These are phyloP conservation scores for Pissodes strobi DNA, from an alignment of 1,140 invertebrate genomes.

Conservation along the genomic window DNA sequence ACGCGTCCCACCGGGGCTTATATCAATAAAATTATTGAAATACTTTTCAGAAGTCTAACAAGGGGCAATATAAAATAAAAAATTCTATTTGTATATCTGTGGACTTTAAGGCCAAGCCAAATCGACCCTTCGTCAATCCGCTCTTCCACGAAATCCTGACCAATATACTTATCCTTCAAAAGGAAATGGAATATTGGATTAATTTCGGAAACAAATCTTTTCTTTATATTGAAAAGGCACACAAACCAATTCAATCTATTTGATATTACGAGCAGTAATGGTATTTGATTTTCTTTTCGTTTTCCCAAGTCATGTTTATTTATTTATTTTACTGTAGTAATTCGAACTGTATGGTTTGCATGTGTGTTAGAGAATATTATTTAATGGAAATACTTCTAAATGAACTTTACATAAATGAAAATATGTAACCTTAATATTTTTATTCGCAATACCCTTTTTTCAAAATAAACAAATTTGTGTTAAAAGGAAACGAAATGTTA, in stretches of 20 bases:
- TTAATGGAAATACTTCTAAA: too few species aligned
- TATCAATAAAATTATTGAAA: slow-evolving; percentile 44
- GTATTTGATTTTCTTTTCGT: slow-evolving; percentile 25
- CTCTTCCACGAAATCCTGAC: slow-evolving; percentile 33
- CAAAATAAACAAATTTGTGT: too few species aligned
- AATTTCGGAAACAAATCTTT: slow-evolving; percentile 35
- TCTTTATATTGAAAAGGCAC: slow-evolving; percentile 29
- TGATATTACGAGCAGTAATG: slow-evolving; percentile 10
- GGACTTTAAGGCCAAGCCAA: slow-evolving; percentile 28
- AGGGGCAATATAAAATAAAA: slow-evolving; percentile 37
- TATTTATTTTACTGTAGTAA: too few species aligned
- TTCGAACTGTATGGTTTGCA: too few species aligned
- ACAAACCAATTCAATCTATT: slow-evolving; percentile 28
- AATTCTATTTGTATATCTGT: slow-evolving; percentile 39
- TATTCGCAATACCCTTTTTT: too few species aligned
- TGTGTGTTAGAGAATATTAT: too few species aligned
- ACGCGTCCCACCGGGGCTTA: slow-evolving; percentile 27
- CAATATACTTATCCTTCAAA: slow-evolving; percentile 38
- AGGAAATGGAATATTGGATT: slow-evolving; percentile 36
- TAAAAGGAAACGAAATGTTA: too few species aligned
- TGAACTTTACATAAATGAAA: too few species aligned
- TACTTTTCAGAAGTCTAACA: slow-evolving; percentile 34
- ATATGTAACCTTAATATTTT: too few species aligned
- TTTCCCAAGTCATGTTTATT: too few species aligned
- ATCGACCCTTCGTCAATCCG: slow-evolving; percentile 36